Percentiles rank a stretch among this genome's conserved stretches.
Evolutionary conservation across 2,113 vertebrate genomes (phyloP).

Genomic region (Chaetodon trifascialis): DNA sequence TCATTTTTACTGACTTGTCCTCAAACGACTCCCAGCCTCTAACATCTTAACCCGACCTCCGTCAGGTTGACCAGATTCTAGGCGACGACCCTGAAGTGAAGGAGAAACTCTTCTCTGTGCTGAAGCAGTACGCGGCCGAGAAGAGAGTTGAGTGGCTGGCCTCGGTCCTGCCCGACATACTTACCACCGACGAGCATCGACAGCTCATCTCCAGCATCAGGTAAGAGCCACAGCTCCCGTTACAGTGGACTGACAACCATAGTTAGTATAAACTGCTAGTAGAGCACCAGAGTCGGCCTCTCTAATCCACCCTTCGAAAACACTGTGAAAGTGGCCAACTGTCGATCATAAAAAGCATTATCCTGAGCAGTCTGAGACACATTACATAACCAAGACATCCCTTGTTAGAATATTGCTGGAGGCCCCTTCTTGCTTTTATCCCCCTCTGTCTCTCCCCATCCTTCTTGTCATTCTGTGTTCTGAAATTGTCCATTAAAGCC

Average conservation of each 20-base stretch:
- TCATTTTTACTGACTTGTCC: neutral
- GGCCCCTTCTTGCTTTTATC: too few relatives aligned
- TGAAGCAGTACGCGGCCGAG: slow-evolving; percentile 94
- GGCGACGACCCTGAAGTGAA: slow-evolving; percentile 88
- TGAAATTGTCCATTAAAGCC: neutral
- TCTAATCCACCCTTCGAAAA: neutral
- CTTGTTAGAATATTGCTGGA: neutral
- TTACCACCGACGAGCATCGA: slow-evolving; percentile 87
- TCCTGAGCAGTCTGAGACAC: neutral
- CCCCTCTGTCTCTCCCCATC: neutral
- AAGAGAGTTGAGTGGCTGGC: slow-evolving; percentile 92
- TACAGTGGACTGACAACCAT: neutral
- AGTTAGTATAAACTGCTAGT: neutral
- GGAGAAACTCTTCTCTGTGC: slow-evolving; percentile 88
- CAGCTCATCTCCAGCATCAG: slow-evolving; percentile 94
- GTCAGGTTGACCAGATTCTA: slow-evolving; percentile 92
- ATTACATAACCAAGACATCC: neutral
- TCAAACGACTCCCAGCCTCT: neutral
- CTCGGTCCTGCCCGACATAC: slow-evolving; percentile 86
- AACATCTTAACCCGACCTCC: neutral
- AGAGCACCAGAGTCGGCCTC: too few relatives aligned
- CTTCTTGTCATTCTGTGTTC: neutral
- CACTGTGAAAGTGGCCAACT: too few relatives aligned
- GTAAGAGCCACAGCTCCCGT: slow-evolving; percentile 76
- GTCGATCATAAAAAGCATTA: neutral